Evolutionary conservation across 1,140 invertebrate genomes (phyloP).

Genomic region (Drosophila arizonae): DNA sequence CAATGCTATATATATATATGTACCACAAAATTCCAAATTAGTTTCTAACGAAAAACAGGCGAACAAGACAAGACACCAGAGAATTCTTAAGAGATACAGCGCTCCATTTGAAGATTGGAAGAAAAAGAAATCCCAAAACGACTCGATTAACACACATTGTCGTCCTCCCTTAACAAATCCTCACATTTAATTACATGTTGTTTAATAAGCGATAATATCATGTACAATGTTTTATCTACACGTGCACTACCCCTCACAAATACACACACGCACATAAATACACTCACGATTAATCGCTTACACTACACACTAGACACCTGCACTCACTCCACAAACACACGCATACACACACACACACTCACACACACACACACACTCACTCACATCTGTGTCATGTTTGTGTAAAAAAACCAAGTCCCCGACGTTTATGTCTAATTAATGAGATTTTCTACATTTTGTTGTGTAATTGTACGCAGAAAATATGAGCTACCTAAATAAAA

Average conservation of each 20-base stretch:
- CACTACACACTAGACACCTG: neutral
- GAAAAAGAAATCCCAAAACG: neutral
- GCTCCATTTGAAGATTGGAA: constrained; percentile 31
- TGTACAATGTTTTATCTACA: constrained; percentile 68
- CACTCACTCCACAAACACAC: constrained; percentile 10
- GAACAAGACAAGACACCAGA: constrained; percentile 14
- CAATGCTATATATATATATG: neutral
- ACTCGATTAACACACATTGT: neutral
- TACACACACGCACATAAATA: constrained; percentile 24
- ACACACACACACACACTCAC: constrained; percentile 13
- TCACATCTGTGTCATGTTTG: constrained; percentile 29
- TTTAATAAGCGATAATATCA: constrained; percentile 63
- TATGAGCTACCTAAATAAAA: constrained; percentile 46
- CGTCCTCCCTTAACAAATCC: constrained; percentile 1
- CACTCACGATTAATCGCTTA: constrained; percentile 15
- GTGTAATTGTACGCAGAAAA: constrained; percentile 51
- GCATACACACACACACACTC: constrained; percentile 20
- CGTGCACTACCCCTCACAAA: constrained; percentile 12
- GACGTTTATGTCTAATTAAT: constrained; percentile 65
- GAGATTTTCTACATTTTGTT: constrained; percentile 58
- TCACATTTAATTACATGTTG: constrained; percentile 33
- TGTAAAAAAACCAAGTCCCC: constrained; percentile 54
- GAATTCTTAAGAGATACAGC: constrained; percentile 13
- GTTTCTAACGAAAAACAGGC: constrained; percentile 16
- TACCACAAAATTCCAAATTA: constrained; percentile 34